Percentiles rank a stretch among this genome's conserved stretches.
phyloP scores from a whole-genome alignment of 2,113 vertebrate genomes.

The Campylorhamphus procurvoides region DNA sequence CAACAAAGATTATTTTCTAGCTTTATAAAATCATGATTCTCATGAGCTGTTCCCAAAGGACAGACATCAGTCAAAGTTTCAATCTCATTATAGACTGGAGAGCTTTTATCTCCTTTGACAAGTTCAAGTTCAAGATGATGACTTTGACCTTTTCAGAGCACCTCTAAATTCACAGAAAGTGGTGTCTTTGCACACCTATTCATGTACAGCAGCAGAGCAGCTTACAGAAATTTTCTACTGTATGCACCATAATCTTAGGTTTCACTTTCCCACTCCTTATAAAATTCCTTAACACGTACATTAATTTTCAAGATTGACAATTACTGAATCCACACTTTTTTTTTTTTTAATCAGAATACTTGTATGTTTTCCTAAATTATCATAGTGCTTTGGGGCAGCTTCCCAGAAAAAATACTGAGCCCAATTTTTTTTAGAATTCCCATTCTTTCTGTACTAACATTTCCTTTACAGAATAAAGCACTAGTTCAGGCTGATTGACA shows the following conservation, averaged over 20 bases:
- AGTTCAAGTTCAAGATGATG: conserved; percentile 23
- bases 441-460: neutral
- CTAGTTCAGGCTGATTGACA: neutral
- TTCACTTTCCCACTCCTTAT: neutral
- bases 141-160: neutral
- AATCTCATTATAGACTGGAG: neutral
- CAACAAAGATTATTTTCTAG: neutral
- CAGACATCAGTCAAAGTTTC: neutral
- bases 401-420: neutral
- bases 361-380: neutral
- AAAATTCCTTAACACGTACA: neutral
- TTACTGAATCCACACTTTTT: neutral
- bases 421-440: neutral
- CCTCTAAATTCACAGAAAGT: conserved; percentile 18
- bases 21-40: neutral
- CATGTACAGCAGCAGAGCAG: neutral
- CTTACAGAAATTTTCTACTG: neutral
- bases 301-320: neutral
- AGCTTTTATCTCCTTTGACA: conserved; percentile 26
- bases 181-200: neutral
- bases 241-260: neutral
- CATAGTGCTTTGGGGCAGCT: neutral
- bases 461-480: neutral
- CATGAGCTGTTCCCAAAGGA: neutral
- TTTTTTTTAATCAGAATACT: neutral